Percentiles rank a stretch among this genome's conserved stretches.
Conservation (phyloP, 2,797 vertebrate species). For the Anolis apletophallus region DNA sequence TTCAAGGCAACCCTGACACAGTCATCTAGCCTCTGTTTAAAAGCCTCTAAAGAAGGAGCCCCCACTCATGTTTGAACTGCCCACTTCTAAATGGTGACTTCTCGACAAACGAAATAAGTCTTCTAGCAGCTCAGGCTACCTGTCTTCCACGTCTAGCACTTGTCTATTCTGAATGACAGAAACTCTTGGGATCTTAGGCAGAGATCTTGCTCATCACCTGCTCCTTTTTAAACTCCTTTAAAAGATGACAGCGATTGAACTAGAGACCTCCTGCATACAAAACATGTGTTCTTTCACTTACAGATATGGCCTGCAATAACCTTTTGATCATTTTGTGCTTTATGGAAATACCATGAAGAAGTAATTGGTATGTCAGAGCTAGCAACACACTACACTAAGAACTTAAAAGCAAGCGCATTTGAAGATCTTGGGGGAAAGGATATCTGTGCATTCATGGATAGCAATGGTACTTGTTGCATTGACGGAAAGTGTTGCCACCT, state of each 20-base stretch:
- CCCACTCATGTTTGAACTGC: background rate
- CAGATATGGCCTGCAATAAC: background rate
- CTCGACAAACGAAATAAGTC: background rate
- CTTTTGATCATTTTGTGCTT: background rate
- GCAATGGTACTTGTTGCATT: background rate
- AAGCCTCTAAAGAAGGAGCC: too few relatives aligned
- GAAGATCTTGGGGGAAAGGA: background rate
- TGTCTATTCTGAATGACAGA: background rate
- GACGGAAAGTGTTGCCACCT: slow-evolving; percentile 38
- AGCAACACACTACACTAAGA: background rate
- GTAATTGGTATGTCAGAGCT: background rate
- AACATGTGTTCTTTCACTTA: background rate
- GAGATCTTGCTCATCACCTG: background rate
- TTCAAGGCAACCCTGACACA: too few relatives aligned
- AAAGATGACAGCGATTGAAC: background rate
- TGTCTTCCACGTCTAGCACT: background rate
- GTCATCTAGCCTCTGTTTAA: too few relatives aligned
- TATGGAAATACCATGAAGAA: background rate
- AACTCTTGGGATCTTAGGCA: background rate
- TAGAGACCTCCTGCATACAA: background rate
- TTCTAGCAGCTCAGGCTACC: background rate
- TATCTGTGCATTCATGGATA: background rate
- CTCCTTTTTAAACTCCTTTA: background rate
- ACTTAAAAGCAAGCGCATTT: background rate
- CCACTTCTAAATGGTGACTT: background rate